phyloP scores from a whole-genome alignment of 2,113 vertebrate species.

The Hylia prasina region DNA sequence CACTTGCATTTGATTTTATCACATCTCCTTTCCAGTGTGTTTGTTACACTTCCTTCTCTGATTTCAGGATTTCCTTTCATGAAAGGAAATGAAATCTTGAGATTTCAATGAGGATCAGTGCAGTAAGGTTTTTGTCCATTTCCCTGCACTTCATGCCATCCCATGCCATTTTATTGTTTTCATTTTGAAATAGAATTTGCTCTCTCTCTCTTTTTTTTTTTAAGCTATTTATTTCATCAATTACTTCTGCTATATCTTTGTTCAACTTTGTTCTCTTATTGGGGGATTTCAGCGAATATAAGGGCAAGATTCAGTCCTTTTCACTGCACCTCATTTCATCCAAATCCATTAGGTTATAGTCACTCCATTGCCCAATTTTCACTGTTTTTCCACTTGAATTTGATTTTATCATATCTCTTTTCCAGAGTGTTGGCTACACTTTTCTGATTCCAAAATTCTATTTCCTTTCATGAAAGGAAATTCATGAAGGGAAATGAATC shows the following conservation, averaged over 20 bases:
- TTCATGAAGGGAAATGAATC: neutral
- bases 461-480: neutral
- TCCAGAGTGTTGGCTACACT: neutral
- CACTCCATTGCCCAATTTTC: neutral
- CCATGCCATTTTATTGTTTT: neutral
- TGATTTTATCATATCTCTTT: neutral
- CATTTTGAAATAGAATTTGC: neutral
- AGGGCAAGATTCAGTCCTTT: neutral
- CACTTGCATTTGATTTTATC: neutral
- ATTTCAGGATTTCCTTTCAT: neutral
- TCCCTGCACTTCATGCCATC: no score
- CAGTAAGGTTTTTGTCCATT: neutral
- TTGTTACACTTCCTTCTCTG: neutral
- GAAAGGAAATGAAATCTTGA: neutral
- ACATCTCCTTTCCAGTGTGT: no score
- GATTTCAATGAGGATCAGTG: neutral
- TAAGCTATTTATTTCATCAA: no score
- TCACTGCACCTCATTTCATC: neutral
- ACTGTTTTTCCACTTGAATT: fast-evolving
- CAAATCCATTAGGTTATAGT: fast-evolving
- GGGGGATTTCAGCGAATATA: neutral
- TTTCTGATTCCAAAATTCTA: neutral
- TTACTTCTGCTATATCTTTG: neutral
- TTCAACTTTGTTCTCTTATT: neutral
- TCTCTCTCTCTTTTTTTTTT: neutral